Evolutionary conservation across 2,888 invertebrate genomes (phyloP), one percentile per base, ranked within the genome.

Genomic region (Diaprepes abbreviatus): DNA sequence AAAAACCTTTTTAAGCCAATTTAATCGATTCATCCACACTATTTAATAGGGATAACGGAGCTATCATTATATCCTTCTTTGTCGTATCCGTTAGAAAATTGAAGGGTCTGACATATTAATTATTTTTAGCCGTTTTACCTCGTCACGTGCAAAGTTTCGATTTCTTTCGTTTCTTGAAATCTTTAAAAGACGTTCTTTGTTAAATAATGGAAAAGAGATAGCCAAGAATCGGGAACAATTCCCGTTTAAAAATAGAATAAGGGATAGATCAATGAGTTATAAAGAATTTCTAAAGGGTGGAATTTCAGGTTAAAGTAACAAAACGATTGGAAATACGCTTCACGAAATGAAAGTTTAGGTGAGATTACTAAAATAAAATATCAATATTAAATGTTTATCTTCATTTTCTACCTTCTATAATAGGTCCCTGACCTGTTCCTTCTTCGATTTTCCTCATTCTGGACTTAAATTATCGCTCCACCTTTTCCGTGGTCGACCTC

Each of bases 1-100:
- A 40, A 40, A 40, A 40, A 40, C 40, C 40, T 40, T 40, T 40
- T 45, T 9, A 45, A 24, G 12, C 24, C 5, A 45, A 43, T 19
- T 45, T 45, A 45, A 45, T 21, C 12, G 40, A 7, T 40, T 40
- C 6, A 16, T 40, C 40, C 16, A 17, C 40, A 40, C 17, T 17
- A 16, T 16, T 16, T 19, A 40, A 40, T 9, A 16, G 16, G 40
- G 16, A 14, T 9, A 9, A 33, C 33, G 10, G 17, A 0, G 40
- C 16, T 12, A 38, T 38, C 14, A 14, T 38, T 14, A 2, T n/a
- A n/a, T n/a, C n/a, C n/a, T n/a, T n/a, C n/a, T 14, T n/a, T 1
- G 12, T 38, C 14, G 40, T 40, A 40, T 19, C 9, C 4, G 7
- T 40, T 1, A 17, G 17, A 2, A 40, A 6, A 38, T 38, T 35